A percentile compares a stretch with the other conserved stretches of the same genome.
phyloP scores from a whole-genome alignment of 2,888 invertebrate genomes.

The Leptinotarsa haldemani region DNA sequence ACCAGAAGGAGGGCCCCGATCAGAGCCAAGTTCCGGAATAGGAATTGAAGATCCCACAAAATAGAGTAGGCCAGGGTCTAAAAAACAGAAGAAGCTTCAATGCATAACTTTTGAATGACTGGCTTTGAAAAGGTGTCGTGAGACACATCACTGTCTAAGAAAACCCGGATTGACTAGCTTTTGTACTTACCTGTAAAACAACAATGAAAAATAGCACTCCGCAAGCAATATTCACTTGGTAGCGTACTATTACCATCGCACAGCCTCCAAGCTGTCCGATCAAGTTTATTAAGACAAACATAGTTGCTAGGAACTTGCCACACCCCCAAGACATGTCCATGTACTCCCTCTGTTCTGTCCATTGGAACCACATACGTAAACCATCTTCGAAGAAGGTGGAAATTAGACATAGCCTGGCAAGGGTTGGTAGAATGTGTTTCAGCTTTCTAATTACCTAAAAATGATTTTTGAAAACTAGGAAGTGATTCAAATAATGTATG shows the following conservation, averaged over 20 bases:
- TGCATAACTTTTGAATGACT: conserved; percentile 15
- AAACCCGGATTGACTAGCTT: neutral
- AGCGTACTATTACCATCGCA: conserved; percentile 93
- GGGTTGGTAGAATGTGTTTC: conserved; percentile 92
- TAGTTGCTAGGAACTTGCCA: conserved; percentile 91
- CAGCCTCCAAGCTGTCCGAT: conserved; percentile 97
- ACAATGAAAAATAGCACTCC: conserved; percentile 95
- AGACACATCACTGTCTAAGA: neutral
- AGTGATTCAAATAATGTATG: neutral
- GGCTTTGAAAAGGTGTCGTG: neutral
- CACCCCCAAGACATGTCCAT: conserved; percentile 98
- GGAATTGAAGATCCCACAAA: conserved; percentile 97
- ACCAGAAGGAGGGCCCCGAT: conserved; percentile 97
- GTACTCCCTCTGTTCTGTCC: conserved; percentile 96
- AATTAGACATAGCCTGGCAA: conserved; percentile 90
- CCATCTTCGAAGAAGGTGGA: conserved; percentile 28
- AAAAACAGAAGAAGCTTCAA: conserved; percentile 55
- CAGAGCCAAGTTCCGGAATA: conserved; percentile 94
- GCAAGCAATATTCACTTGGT: conserved; percentile 91
- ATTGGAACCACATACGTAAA: conserved; percentile 96
- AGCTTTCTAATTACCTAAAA: conserved; percentile 90
- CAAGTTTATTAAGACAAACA: conserved; percentile 96
- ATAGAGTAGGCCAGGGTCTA: conserved; percentile 96
- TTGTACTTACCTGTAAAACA: conserved; percentile 82
- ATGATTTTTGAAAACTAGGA: conserved; percentile 21